Base-by-base conservation (phyloP, 2,888 invertebrate species). In the Pollenia angustigena region DNA sequence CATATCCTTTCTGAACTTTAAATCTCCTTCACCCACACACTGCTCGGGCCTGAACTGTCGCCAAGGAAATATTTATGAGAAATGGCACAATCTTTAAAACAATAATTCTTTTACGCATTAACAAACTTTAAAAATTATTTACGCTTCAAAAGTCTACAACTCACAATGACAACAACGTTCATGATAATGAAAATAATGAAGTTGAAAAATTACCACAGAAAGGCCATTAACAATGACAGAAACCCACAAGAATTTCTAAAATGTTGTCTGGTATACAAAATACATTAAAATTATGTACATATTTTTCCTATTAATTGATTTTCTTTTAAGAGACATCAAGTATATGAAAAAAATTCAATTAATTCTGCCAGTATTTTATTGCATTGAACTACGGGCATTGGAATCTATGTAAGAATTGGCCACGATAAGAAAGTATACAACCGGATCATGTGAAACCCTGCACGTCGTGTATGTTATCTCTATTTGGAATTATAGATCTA, bases 21-120 rank as follows among this genome's bases (percentile, higher is more conserved):
- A 40, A 40, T 40, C 40, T 69, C 11, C 8, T 9, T 16, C n/a
- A 56, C 48, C 11, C 12, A 72, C 32, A 11, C 52, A 74, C 12
- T 66, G 9, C 23, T 16, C 23, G 4, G 1, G 3, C 18, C 14
- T 48, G 32, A 32, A 12, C 14, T 14, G 46, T n/a, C 76, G 11
- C 11, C 23, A 16, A 18, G 16, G 79, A 81, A 83, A 75, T 56
- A 60, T 69, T 81, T 58, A 84, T 84, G 85, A 85, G 6, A 85
- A 74, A 54, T 69, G 75, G 10, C 44, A 44, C 79, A 87, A 87
- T 88, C 84, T 87, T n/a, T 48, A 66, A 64, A 85, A 71, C 82
- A 86, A 88, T 88, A 88, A 88, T 88, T 87, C 87, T 87, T 82
- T 81, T 78, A 82, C 82, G 82, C 81, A 82, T 82, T 76, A 86